A percentile compares a stretch with the other conserved stretches of the same genome.
Conservation (phyloP, 2,113 vertebrate genomes). For the Pachyramphus minor region DNA sequence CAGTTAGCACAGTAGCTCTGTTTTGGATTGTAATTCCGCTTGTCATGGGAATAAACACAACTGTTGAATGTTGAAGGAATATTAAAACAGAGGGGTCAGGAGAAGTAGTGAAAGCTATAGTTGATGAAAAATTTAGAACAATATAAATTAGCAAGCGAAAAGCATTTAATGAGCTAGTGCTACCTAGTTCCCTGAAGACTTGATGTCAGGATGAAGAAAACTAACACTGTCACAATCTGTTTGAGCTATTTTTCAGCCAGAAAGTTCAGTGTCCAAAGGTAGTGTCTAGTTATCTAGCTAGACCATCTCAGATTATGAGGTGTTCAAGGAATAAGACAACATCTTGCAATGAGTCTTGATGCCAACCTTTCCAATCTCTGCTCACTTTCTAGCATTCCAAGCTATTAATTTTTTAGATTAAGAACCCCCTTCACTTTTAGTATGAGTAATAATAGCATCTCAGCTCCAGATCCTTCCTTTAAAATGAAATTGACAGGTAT, state of each 20-base stretch:
- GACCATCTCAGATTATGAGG: not conserved
- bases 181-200: not conserved
- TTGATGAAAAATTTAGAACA: not conserved
- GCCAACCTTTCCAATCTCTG: not conserved
- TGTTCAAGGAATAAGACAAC: not conserved
- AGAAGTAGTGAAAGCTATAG: not conserved
- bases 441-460: not conserved
- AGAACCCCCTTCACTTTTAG: not conserved
- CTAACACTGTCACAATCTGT: not conserved
- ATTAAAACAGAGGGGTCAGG: not conserved
- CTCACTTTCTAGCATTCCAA: not conserved
- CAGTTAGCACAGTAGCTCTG: not conserved
- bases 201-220: not conserved
- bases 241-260: not conserved
- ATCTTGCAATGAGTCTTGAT: not conserved
- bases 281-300: not conserved
- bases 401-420: not conserved
- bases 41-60: not conserved
- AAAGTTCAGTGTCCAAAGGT: not conserved
- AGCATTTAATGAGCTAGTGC: not conserved
- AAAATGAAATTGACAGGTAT: not conserved
- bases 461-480: not conserved
- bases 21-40: not conserved
- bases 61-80: not conserved
- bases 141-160: not conserved